phyloP scores from a whole-genome alignment of 2,888 invertebrate species.

The Euphydryas editha region DNA sequence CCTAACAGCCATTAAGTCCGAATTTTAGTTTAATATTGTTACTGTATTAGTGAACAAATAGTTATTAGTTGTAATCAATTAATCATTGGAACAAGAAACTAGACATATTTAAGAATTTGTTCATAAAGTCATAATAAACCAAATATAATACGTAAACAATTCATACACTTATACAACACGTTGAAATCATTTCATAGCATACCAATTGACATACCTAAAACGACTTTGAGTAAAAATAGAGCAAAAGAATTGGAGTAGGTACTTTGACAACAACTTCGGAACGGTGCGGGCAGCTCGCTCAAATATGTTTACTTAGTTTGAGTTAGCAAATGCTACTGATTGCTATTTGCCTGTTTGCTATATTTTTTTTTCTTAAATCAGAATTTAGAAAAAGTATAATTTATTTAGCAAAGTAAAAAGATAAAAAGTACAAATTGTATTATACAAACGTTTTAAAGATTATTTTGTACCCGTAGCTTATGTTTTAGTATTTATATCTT shows the following conservation, averaged over 20 bases:
- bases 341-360: slow-evolving; percentile 27
- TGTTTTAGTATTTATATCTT: no score
- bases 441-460: neutral
- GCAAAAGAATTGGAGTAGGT: slow-evolving; percentile 58
- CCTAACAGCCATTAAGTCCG: no score
- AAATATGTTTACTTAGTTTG: slow-evolving; percentile 20
- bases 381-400: slow-evolving; percentile 7
- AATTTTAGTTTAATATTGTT: no score
- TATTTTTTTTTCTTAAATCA: slow-evolving; percentile 15
- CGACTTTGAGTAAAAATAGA: slow-evolving; percentile 58
- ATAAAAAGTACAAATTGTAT: neutral
- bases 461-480: no score
- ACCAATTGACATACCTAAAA: slow-evolving; percentile 23
- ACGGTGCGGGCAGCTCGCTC: slow-evolving; percentile 30
- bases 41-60: no score
- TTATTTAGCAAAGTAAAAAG: neutral
- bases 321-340: slow-evolving; percentile 29
- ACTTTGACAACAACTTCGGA: slow-evolving; percentile 53
- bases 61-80: no score
- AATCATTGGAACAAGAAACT: no score
- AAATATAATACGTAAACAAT: neutral
- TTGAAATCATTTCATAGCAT: slow-evolving; percentile 1
- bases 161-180: neutral
- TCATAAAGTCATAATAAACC: no score
- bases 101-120: no score